Evolutionary conservation across 2,888 invertebrate genomes (phyloP), one percentile per base, ranked within the genome.

Genomic region (Euspilapteryx auroguttella): DNA sequence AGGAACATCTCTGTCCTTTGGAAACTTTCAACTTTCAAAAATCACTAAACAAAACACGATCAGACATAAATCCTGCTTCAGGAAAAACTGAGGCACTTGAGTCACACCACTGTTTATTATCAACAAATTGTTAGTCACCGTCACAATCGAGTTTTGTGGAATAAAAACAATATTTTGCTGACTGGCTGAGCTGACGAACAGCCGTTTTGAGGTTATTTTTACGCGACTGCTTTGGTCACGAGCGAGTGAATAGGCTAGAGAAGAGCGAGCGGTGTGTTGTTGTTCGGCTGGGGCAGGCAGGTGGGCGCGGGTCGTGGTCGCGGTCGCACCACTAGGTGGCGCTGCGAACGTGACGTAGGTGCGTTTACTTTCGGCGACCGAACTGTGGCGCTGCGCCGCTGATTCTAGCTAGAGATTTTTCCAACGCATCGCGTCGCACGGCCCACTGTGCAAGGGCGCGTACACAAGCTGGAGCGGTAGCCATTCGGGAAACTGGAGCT

Each of bases 371-470:
- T 61, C 55, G 57, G 63, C 68, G 65, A 62, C 64, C 58, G 71
- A 58, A 53, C 66, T 57, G 64, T 48, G 59, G 62, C 64, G 64
- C 64, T 63, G 65, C 59, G 62, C 61, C 63, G 53, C 56, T 63
- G 54, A 63, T 61, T 73, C 66, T 68, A 68, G 61, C 63, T 64
- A 64, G 56, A 62, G 64, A 69, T 68, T 69, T 75, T 71, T 71
- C 63, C 52, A 65, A 66, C 66, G 63, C 68, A 66, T 56, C 58
- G 53, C 56, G 49, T 48, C 51, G 24, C 23, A 56, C 56, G 59
- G 49, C 48, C 55, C 49, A 44, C 17, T 17, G 45, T 38, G 37
- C 65, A 49, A 63, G 53, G 68, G 45, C 34, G 42, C 41, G 57
- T 40, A 49, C 55, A 68, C 58, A 64, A 24, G 24, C 4, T 12